These are phyloP conservation scores for Halichondria panicea DNA, from an alignment of 37 sponge, comb jelly and placozoan genomes.

Conservation along the genomic window DNA sequence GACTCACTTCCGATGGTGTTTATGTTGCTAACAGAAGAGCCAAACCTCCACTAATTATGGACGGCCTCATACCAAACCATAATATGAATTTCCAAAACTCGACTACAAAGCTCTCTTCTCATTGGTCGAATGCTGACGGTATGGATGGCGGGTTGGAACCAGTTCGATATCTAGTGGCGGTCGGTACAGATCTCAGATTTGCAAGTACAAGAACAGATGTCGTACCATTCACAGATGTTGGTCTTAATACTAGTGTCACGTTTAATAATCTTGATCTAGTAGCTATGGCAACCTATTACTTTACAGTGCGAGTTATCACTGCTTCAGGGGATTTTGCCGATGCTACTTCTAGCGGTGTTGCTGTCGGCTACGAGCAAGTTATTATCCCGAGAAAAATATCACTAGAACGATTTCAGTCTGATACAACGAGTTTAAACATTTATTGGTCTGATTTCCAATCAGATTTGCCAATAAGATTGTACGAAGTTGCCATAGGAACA, in stretches of 20 bases:
- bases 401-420: slow-evolving; percentile 49
- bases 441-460: slow-evolving; percentile 80
- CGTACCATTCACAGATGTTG: slow-evolving; percentile 65
- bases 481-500: slow-evolving; percentile 75
- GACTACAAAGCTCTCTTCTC: slow-evolving; percentile 33
- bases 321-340: slow-evolving; percentile 65
- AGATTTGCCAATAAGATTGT: slow-evolving; percentile 60
- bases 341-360: slow-evolving; percentile 79
- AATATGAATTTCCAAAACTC: slow-evolving; percentile 83
- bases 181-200: slow-evolving; percentile 62
- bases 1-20: slow-evolving; percentile 56
- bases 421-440: slow-evolving; percentile 24
- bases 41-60: slow-evolving; percentile 54
- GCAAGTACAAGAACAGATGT: slow-evolving; percentile 71
- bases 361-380: slow-evolving; percentile 32
- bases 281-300: slow-evolving; percentile 45
- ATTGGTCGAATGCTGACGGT: slow-evolving; percentile 77
- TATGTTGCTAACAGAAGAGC: slow-evolving; percentile 54
- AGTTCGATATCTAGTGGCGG: slow-evolving; percentile 68
- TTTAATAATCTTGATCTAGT: slow-evolving; percentile 59
- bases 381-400: slow-evolving; percentile 57
- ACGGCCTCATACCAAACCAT: slow-evolving; percentile 56
- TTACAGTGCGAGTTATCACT: slow-evolving; percentile 81
- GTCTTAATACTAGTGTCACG: slow-evolving; percentile 43
- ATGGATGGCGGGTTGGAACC: slow-evolving; percentile 62